Evolutionary conservation across 2,888 invertebrate species (phyloP).

Genomic region (Agrilus cyanescens): DNA sequence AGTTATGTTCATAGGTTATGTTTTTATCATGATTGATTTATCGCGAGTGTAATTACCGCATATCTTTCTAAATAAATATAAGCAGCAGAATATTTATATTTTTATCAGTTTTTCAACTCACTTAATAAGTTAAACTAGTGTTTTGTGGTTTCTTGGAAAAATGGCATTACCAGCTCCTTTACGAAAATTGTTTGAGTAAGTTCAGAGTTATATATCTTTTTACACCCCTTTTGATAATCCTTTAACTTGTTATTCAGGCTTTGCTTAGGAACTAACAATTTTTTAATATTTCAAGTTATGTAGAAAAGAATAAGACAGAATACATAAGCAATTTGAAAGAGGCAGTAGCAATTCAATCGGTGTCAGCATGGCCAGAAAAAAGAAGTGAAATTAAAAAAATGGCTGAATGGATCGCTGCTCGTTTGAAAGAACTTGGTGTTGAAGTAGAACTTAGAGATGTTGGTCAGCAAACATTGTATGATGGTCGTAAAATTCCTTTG

Average conservation of each 20-base stretch:
- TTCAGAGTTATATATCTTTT: background rate
- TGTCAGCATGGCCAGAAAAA: conserved; percentile 82
- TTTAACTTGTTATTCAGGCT: background rate
- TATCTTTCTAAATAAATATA: too few relatives aligned
- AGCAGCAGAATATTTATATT: too few relatives aligned
- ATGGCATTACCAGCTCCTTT: conserved; percentile 4
- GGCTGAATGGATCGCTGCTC: conserved; percentile 70
- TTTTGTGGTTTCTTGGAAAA: background rate
- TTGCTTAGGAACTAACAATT: too few relatives aligned
- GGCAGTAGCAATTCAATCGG: conserved; percentile 86
- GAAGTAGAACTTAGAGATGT: conserved; percentile 60
- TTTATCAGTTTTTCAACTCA: too few relatives aligned
- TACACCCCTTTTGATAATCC: background rate
- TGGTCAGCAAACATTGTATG: conserved; percentile 60
- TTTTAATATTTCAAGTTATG: conserved; percentile 41
- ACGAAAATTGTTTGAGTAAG: conserved; percentile 4
- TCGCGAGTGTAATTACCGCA: too few relatives aligned
- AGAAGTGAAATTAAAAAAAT: conserved; percentile 72
- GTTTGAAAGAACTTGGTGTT: conserved; percentile 58
- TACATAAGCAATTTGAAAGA: conserved; percentile 72
- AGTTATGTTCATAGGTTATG: too few relatives aligned
- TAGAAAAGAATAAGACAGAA: conserved; percentile 62
- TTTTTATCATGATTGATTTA: too few relatives aligned
- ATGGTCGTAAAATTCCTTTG: conserved; percentile 60
- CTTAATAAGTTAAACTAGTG: too few relatives aligned